Percentiles rank a stretch among this genome's conserved stretches.
Conservation (phyloP, 2,113 vertebrate genomes). For the Microtus pennsylvanicus region DNA sequence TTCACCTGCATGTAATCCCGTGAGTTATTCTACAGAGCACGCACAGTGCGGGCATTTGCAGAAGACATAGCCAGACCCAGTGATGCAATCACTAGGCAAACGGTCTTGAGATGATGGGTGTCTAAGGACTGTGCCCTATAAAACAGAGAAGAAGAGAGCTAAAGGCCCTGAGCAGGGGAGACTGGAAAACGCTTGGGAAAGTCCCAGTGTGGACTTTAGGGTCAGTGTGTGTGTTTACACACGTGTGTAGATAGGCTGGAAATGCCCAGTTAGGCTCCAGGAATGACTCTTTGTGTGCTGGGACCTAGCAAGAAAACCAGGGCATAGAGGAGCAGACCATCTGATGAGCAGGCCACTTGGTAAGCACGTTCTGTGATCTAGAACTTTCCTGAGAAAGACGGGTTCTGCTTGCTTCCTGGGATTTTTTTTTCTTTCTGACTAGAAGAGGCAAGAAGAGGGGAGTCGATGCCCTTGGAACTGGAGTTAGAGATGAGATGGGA, state of each 20-base stretch:
- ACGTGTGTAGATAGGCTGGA: background rate
- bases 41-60: background rate
- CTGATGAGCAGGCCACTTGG: background rate
- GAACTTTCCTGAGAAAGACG: background rate
- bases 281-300: background rate
- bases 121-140: accelerated
- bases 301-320: background rate
- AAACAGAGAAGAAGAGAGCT: background rate
- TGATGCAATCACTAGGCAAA: accelerated
- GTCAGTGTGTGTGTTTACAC: background rate
- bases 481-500: background rate
- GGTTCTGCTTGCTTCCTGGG: background rate
- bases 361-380: background rate
- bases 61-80: background rate
- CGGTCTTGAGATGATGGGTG: accelerated
- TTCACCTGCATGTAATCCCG: too few species aligned
- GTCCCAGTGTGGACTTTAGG: background rate
- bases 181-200: background rate
- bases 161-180: background rate
- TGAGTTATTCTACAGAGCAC: background rate
- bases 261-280: background rate
- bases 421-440: background rate
- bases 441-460: background rate
- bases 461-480: background rate
- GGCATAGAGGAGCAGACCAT: background rate